Evolutionary conservation across 2,113 vertebrate genomes (phyloP).

Genomic region (Echinops telfairi): DNA sequence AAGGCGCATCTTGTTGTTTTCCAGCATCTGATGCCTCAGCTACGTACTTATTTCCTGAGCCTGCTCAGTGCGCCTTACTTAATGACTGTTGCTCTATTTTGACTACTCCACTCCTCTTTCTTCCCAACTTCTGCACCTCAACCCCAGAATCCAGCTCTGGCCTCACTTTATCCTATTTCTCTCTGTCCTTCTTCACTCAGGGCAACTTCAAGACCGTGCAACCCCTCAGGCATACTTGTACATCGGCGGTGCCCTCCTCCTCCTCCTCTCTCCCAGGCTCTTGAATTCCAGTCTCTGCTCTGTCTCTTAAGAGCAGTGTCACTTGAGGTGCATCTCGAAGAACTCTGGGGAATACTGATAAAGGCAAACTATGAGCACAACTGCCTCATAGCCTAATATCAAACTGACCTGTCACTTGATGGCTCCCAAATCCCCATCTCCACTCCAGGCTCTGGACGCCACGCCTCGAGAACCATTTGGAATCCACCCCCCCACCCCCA

Average conservation of each 20-base stretch:
- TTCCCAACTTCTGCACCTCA: neutral
- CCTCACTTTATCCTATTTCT: neutral
- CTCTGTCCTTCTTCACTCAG: neutral
- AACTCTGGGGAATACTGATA: accelerated
- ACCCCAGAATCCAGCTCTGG: neutral
- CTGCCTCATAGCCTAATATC: neutral
- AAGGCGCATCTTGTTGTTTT: too few relatives aligned
- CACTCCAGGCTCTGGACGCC: neutral
- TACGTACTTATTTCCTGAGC: neutral
- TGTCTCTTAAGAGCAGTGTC: neutral
- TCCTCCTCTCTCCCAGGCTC: neutral
- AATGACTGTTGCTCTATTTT: neutral
- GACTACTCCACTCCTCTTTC: accelerated
- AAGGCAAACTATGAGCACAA: neutral
- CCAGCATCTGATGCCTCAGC: neutral
- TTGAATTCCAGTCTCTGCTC: neutral
- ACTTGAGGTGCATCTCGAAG: neutral
- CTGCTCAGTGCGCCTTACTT: neutral
- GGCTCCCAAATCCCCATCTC: neutral
- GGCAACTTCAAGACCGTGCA: neutral
- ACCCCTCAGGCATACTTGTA: neutral
- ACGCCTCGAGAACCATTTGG: neutral
- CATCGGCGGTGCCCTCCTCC: too few relatives aligned
- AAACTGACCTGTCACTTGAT: neutral
- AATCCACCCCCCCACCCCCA: neutral